Percentiles rank a stretch among this genome's conserved stretches.
Conservation (phyloP, 2,888 invertebrate genomes). For the Calameuta idolon region DNA sequence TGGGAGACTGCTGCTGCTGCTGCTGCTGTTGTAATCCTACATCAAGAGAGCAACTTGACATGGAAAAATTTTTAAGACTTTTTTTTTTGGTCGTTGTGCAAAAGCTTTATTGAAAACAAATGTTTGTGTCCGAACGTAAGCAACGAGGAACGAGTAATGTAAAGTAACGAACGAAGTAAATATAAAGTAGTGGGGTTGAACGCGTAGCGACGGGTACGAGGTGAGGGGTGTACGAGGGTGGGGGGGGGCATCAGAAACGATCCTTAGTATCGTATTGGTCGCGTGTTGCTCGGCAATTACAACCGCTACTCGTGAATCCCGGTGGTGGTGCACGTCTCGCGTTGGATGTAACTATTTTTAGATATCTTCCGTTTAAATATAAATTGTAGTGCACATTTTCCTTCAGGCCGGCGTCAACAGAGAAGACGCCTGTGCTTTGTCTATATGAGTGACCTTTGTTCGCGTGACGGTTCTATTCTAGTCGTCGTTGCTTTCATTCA, state of each 20-base stretch:
- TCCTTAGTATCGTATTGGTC: background rate
- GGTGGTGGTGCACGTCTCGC: constrained; percentile 4
- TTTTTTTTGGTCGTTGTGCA: background rate
- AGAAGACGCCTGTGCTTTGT: constrained; percentile 16
- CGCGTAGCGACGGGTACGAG: background rate
- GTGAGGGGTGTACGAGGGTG: background rate
- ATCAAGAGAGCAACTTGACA: background rate
- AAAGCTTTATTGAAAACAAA: background rate
- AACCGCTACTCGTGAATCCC: background rate
- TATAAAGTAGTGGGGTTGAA: background rate
- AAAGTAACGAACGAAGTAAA: background rate
- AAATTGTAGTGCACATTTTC: constrained; percentile 33
- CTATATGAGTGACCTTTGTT: constrained; percentile 26
- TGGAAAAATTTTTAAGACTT: constrained; percentile 3
- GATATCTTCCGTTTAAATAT: constrained; percentile 49
- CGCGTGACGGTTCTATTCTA: constrained; percentile 15
- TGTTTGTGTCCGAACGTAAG: background rate
- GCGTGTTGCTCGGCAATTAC: background rate
- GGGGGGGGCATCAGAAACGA: background rate
- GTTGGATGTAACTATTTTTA: constrained; percentile 43
- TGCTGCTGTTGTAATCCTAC: background rate
- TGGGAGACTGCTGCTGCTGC: background rate
- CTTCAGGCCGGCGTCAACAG: constrained; percentile 8
- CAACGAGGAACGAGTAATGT: background rate
- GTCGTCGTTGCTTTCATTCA: constrained; percentile 7